phyloP scores from a whole-genome alignment of 2,797 vertebrate species.

The Pantherophis vulpinus region DNA sequence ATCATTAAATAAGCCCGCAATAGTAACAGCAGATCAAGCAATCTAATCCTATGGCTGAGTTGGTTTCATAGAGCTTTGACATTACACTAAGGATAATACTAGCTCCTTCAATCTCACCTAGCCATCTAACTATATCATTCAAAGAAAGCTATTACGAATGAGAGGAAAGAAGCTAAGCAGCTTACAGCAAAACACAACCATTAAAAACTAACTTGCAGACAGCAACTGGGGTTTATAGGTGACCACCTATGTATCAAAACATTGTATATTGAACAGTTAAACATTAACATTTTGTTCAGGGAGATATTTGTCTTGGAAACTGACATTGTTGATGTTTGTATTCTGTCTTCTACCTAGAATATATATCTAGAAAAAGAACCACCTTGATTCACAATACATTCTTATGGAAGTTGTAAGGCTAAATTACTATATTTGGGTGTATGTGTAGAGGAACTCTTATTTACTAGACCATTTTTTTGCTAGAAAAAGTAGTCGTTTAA shows the following conservation, averaged over 20 bases:
- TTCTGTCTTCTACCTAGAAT: background rate
- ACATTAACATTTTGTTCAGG: background rate
- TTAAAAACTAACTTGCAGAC: constrained; percentile 3
- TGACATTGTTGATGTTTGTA: background rate
- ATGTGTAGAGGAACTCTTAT: background rate
- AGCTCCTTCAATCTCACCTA: constrained; percentile 22
- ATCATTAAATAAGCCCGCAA: constrained; percentile 15
- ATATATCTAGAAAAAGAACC: background rate
- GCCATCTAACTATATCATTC: constrained; percentile 28
- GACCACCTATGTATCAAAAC: background rate
- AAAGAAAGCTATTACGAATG: constrained; percentile 25
- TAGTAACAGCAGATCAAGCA: constrained; percentile 30
- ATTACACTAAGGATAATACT: constrained; percentile 21
- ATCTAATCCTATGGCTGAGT: constrained; percentile 28
- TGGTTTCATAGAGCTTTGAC: constrained; percentile 32
- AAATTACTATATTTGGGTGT: background rate
- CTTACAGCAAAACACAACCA: constrained; percentile 3
- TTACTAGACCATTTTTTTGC: background rate
- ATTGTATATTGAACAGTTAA: background rate
- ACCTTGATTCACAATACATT: background rate
- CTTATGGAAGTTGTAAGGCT: background rate
- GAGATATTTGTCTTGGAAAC: background rate
- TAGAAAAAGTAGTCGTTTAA: background rate
- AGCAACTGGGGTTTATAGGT: background rate
- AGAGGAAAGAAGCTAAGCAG: constrained; percentile 11